phyloP scores from a whole-genome alignment of 2,888 invertebrate species.

The Drosophila vallismaia region DNA sequence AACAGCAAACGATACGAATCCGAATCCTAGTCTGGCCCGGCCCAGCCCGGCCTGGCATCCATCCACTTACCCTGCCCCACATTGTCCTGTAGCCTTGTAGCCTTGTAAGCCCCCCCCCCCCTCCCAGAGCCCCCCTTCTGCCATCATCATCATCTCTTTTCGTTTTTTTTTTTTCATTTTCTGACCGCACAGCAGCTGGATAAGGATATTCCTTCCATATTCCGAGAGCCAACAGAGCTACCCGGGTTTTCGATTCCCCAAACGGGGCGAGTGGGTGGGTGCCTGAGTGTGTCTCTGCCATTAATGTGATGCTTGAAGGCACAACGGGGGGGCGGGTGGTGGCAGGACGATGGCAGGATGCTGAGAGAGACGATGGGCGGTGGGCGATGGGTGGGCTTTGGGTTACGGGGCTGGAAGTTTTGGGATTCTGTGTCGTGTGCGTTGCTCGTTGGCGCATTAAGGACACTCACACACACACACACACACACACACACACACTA shows the following conservation, averaged over 20 bases:
- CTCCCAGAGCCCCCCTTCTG: too few relatives aligned
- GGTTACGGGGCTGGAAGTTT: constrained; percentile 46
- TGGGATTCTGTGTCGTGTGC: constrained; percentile 62
- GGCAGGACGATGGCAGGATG: constrained; percentile 13
- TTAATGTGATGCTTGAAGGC: constrained; percentile 70
- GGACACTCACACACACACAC: constrained; percentile 15
- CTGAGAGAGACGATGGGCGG: constrained; percentile 2
- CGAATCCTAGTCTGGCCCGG: not conserved
- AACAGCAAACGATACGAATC: constrained; percentile 44
- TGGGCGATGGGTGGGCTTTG: not conserved
- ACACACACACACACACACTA: constrained; percentile 11
- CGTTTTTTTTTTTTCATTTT: constrained; percentile 13
- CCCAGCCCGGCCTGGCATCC: constrained; percentile 4
- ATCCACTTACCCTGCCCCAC: constrained; percentile 44
- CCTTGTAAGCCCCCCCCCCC: not conserved
- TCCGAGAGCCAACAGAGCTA: constrained; percentile 5
- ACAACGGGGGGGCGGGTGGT: constrained; percentile 23
- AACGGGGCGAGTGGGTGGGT: constrained; percentile 6
- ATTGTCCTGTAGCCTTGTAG: constrained; percentile 30
- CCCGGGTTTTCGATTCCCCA: constrained; percentile 36
- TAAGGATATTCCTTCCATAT: constrained; percentile 29
- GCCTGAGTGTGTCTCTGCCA: constrained; percentile 54
- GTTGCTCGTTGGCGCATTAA: constrained; percentile 69
- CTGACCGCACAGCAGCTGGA: constrained; percentile 44
- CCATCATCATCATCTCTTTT: constrained; percentile 26